Evolutionary conservation across 2,888 invertebrate genomes (phyloP).

Genomic region (Anorthoa munda): DNA sequence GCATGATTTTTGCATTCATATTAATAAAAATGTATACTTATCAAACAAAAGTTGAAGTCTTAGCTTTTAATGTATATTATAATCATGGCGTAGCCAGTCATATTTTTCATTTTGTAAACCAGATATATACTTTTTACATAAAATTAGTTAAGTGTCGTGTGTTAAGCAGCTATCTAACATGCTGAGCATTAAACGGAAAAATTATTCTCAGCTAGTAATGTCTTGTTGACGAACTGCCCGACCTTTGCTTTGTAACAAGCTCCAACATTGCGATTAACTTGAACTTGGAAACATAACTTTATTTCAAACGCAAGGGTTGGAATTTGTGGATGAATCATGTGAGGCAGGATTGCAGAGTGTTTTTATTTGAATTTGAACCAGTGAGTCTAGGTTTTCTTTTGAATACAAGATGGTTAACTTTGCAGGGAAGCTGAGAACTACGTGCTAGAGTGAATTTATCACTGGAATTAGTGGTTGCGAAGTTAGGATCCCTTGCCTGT

Average conservation of each 20-base stretch:
- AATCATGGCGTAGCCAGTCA: conserved; percentile 82
- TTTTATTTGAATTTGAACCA: conserved; percentile 81
- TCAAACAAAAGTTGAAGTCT: conserved; percentile 79
- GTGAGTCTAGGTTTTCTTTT: conserved; percentile 88
- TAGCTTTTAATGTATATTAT: conserved; percentile 89
- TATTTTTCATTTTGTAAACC: conserved; percentile 79
- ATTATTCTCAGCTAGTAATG: conserved; percentile 89
- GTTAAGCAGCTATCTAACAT: conserved; percentile 84
- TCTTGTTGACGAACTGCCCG: conserved; percentile 90
- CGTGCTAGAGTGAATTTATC: conserved; percentile 87
- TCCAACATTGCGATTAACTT: conserved; percentile 79
- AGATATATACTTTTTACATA: conserved; percentile 74
- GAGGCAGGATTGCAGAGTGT: conserved; percentile 83
- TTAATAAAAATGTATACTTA: conserved; percentile 85
- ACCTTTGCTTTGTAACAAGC: conserved; percentile 89
- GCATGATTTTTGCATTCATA: conserved; percentile 88
- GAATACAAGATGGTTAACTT: conserved; percentile 88
- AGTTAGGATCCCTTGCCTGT: conserved; percentile 91
- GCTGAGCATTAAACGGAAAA: conserved; percentile 91
- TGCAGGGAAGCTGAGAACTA: conserved; percentile 91
- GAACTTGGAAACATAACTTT: conserved; percentile 76
- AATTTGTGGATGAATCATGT: conserved; percentile 75
- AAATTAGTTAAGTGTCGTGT: conserved; percentile 83
- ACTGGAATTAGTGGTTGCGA: conserved; percentile 88
- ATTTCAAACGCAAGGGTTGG: conserved; percentile 88